Evolutionary conservation across 2,888 invertebrate species (phyloP), one percentile per base, ranked within the genome.

Genomic region (Cheilosia pagana): DNA sequence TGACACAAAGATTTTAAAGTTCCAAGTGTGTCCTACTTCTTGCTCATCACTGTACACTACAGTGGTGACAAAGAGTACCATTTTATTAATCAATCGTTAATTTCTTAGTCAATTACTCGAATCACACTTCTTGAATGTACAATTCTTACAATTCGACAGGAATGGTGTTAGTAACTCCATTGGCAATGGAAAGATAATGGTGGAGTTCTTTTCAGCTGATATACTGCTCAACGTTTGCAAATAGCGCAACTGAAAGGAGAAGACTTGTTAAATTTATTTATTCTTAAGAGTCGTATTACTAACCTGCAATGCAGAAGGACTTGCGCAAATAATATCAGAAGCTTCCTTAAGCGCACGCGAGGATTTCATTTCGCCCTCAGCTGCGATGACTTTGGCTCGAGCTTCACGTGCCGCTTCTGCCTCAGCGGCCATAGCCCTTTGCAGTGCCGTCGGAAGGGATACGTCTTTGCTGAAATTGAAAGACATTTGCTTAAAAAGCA

Each of bases 191-290:
- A 98, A 98, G 78, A 98, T 95, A 88, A 98, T 98, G 0, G 98
- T 98, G 0, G 98, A 98, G 92, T 98, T 98, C 92, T 98, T 98
- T 92, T 98, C 98, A 0, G 97, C 96, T 0, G 98, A 97, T 91
- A 98, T 98, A 72, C 96, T 95, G 92, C 94, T 97, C 75, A 98
- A 93, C 0, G 98, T 98, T 93, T 98, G 98, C 48, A 97, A 93
- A 90, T 97, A 97, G n/a, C 97, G 94, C 81, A 96, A 90, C 96
- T 96, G 92, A 76, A 93, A 94, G 39, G 41, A 57, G n/a, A 82
- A 39, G 52, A 63, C 50, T 39, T 43, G 52, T 10, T 10, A 25
- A 45, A 16, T 4, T 14, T 50, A 8, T 4, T 2, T 0, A n/a
- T n/a, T n/a, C 19, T 31, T 12, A 2, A 59, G 19, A 21, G 3